Evolutionary conservation across 2,113 vertebrate species (phyloP).

Genomic region (Alethe castanea): DNA sequence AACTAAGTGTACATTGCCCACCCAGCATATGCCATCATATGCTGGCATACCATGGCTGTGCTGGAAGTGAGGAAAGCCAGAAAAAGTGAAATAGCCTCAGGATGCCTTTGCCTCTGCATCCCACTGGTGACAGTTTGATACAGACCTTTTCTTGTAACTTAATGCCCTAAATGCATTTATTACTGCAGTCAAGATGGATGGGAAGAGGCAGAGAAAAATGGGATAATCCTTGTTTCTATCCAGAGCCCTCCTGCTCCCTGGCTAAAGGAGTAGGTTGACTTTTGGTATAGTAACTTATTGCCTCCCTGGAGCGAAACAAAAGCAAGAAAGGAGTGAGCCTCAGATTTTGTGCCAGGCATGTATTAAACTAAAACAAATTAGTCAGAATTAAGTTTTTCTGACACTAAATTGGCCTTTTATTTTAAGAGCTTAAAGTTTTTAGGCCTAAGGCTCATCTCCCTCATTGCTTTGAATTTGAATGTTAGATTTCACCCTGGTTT

Average conservation of each 20-base stretch:
- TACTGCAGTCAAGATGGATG: background rate
- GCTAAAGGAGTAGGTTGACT: background rate
- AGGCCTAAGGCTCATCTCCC: background rate
- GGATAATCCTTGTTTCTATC: background rate
- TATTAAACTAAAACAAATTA: conserved; percentile 6
- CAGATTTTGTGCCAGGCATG: background rate
- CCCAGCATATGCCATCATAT: background rate
- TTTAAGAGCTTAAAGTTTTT: background rate
- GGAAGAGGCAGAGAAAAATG: background rate
- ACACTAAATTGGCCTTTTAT: conserved; percentile 15
- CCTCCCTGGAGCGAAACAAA: background rate
- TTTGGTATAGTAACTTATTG: background rate
- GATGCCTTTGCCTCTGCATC: background rate
- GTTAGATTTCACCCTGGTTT: background rate
- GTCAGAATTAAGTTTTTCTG: background rate
- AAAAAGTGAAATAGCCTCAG: background rate
- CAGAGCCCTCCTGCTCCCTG: background rate
- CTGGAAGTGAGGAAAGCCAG: background rate
- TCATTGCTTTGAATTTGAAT: background rate
- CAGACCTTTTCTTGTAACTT: background rate
- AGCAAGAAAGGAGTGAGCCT: background rate
- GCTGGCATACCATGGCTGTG: background rate
- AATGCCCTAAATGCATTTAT: background rate
- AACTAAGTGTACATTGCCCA: background rate
- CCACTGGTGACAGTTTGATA: background rate